Evolutionary conservation across 2,797 vertebrate genomes (phyloP).

Genomic region (Atherinosoma microstoma): DNA sequence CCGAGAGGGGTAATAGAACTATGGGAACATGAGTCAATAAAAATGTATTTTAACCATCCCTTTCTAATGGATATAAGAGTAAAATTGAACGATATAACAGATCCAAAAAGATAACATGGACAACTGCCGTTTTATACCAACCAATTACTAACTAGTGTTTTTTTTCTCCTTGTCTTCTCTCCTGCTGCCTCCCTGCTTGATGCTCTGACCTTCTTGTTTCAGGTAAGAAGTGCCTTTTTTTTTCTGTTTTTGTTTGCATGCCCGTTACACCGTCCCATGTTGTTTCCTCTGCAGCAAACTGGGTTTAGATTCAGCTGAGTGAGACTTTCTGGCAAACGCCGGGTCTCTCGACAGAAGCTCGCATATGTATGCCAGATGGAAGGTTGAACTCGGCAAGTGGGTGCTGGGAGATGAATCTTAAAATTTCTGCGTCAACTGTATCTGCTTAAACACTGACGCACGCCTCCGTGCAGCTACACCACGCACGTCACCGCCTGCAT

Average conservation of each 20-base stretch:
- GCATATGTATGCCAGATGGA: slow-evolving; percentile 67
- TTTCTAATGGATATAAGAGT: slow-evolving; percentile 1
- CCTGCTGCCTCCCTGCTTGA: slow-evolving; percentile 11
- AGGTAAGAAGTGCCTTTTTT: slow-evolving; percentile 57
- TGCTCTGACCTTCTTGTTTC: slow-evolving; percentile 31
- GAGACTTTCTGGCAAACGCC: slow-evolving; percentile 46
- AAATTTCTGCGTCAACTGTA: slow-evolving; percentile 16
- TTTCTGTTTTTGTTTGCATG: slow-evolving; percentile 6
- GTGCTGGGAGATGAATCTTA: slow-evolving; percentile 51
- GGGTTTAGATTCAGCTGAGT: slow-evolving; percentile 51
- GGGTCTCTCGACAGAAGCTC: slow-evolving; percentile 41
- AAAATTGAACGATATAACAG: slow-evolving; percentile 20
- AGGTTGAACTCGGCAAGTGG: slow-evolving; percentile 38
- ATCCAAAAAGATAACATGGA: slow-evolving; percentile 6
- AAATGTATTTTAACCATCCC: slow-evolving; percentile 21
- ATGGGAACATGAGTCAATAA: slow-evolving; percentile 30
- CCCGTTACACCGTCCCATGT: neutral
- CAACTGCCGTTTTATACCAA: neutral
- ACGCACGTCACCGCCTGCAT: slow-evolving; percentile 20
- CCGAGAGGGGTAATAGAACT: slow-evolving; percentile 28
- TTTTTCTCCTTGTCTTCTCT: neutral
- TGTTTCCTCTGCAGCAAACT: slow-evolving; percentile 11
- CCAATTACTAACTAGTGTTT: slow-evolving; percentile 17
- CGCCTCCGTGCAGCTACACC: slow-evolving; percentile 9
- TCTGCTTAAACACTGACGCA: slow-evolving; percentile 14